Base-by-base conservation (phyloP, 2,113 vertebrate genomes). In the Mirounga angustirostris region DNA sequence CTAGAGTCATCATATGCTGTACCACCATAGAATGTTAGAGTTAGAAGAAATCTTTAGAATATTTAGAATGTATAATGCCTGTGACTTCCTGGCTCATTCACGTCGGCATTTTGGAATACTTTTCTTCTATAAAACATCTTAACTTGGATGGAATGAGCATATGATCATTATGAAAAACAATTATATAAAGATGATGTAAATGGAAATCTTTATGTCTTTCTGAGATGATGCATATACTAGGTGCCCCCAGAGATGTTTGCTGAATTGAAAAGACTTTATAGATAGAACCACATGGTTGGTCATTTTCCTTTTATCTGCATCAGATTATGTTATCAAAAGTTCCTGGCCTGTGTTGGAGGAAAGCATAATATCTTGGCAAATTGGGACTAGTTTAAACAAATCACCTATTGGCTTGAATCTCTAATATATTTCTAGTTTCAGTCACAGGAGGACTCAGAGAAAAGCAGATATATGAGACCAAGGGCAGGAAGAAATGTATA, bases 91-190 rank as follows among this genome's bases (percentile, higher is more conserved):
- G 58, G 36, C 40, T 91, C 33, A 71, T 76, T 84, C 19, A 9
- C 54, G 74, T 19, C 19, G 19, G 6, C 19, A 67, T 83, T 79
- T 76, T 69, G 16, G 30, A 56, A 65, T 69, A 61, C 6, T 59
- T 50, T 46, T 22, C 40, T 92, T 76, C 54, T 61, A 21, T 86
- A 93, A 95, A 96, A 89, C 8, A 79, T 76, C 28, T 69, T 78
- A 33, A 67, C 15, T 84, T 91, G 33, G 26, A 46, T 28, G 36
- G 50, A 50, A 11, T 91, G 43, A 65, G 6, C 33, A 3, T 11
- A 12, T 86, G 33, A 50, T 89, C 11, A 30, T 93, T 59, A 86
- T 28, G 4, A 69, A 83, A 94, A 4, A 58, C 28, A 52, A 63
- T 46, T 91, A 12, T 14, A 50, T 28, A 71, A 46, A 92, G 86